A percentile compares a stretch with the other conserved stretches of the same genome.
phyloP scores from a whole-genome alignment of 2,888 invertebrate species.

The Sarcophaga caerulescens region DNA sequence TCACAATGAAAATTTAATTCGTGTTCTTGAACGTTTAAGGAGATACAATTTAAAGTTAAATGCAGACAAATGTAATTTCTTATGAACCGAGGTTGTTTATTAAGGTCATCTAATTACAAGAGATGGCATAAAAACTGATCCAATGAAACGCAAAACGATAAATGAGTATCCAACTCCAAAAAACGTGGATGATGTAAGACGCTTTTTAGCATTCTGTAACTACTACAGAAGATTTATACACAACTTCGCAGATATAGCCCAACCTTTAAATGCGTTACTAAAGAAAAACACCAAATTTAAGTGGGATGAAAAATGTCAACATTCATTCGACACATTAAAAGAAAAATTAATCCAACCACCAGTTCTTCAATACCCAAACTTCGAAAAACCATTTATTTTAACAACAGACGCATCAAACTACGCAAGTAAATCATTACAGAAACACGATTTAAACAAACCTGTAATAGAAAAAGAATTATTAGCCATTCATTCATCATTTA shows the following conservation, averaged over 20 bases:
- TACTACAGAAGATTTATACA: no score
- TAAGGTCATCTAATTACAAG: constrained; percentile 4
- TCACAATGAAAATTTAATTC: no score
- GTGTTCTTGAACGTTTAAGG: no score
- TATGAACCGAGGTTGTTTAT: not conserved
- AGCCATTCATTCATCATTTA: no score
- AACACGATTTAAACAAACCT: constrained; percentile 4
- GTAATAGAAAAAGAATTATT: no score
- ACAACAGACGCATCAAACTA: no score
- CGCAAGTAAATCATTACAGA: not conserved
- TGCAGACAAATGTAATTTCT: constrained; percentile 17
- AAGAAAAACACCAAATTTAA: no score
- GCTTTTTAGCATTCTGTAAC: not conserved
- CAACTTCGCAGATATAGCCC: no score
- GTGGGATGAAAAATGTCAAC: not conserved
- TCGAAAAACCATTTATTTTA: not conserved
- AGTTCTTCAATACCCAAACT: not conserved
- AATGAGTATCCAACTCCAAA: not conserved
- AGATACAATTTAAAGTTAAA: not conserved
- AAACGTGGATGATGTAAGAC: constrained; percentile 2
- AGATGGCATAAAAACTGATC: constrained; percentile 17
- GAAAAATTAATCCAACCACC: no score
- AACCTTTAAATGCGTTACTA: no score
- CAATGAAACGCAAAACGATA: not conserved
- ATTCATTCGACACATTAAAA: not conserved